phyloP scores from a whole-genome alignment of 2,797 vertebrate species.

The Glossophaga mutica region DNA sequence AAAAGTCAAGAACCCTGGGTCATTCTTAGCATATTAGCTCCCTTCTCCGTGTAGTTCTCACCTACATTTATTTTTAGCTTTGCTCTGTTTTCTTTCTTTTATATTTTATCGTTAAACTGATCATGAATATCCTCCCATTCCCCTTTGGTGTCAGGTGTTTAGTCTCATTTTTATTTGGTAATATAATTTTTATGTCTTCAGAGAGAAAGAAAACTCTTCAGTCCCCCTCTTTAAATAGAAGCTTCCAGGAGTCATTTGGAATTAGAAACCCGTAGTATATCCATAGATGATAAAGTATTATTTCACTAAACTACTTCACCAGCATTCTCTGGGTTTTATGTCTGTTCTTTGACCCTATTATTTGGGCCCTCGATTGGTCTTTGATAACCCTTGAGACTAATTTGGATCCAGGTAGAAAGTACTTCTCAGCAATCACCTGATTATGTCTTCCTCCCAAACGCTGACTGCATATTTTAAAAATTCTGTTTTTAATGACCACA shows the following conservation, averaged over 20 bases:
- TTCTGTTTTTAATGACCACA: background rate
- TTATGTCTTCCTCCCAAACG: background rate
- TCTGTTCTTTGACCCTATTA: background rate
- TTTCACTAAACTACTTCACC: background rate
- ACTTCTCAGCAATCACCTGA: background rate
- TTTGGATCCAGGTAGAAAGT: background rate
- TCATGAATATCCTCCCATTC: background rate
- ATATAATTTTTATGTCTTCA: background rate
- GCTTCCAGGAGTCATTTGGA: background rate
- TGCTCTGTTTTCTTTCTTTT: background rate
- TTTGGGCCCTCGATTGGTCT: background rate
- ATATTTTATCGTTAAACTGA: background rate
- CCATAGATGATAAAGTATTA: background rate
- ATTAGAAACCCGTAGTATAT: background rate
- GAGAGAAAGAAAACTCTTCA: conserved; percentile 6
- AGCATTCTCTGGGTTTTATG: background rate
- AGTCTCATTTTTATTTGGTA: conserved; percentile 18
- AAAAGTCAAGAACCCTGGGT: background rate
- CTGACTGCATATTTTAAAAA: background rate
- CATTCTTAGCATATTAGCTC: background rate
- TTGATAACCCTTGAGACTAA: background rate
- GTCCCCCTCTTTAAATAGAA: background rate
- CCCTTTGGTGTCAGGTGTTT: background rate
- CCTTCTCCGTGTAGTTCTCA: background rate
- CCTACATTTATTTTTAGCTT: background rate